Percentiles rank a stretch among this genome's conserved stretches.
phyloP scores from a whole-genome alignment of 2,797 vertebrate species.

The Ctenosaura bakeri region DNA sequence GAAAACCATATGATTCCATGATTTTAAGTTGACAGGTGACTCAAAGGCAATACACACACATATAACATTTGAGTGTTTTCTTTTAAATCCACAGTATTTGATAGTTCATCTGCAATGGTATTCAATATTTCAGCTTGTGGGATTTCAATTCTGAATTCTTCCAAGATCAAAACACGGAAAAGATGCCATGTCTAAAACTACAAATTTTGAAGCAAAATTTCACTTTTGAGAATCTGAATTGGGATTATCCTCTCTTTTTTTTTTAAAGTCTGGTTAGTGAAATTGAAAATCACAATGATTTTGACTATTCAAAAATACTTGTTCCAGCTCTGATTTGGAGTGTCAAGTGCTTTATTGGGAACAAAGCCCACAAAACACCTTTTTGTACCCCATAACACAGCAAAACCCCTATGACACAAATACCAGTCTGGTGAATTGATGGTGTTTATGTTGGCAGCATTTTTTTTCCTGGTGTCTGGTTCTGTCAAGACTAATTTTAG shows the following conservation, averaged over 20 bases:
- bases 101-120: neutral
- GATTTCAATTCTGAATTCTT: neutral
- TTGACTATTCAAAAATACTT: neutral
- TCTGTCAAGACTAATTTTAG: slow-evolving; percentile 85
- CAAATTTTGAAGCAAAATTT: neutral
- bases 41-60: too few relatives aligned
- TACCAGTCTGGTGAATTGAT: slow-evolving; percentile 74
- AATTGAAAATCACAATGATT: neutral
- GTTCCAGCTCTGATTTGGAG: slow-evolving; percentile 21
- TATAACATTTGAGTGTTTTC: neutral
- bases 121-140: neutral
- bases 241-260: neutral
- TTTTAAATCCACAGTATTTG: neutral
- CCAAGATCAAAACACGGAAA: neutral
- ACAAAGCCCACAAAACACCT: slow-evolving; percentile 64
- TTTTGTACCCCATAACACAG: slow-evolving; percentile 52
- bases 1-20: neutral
- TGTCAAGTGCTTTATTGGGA: slow-evolving; percentile 59
- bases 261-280: slow-evolving; percentile 30
- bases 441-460: slow-evolving; percentile 79
- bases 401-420: slow-evolving; percentile 54
- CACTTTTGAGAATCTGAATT: neutral
- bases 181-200: neutral
- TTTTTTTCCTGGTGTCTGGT: slow-evolving; percentile 83
- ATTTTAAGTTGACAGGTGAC: too few relatives aligned